Evolutionary conservation across 2,797 vertebrate species (phyloP).

Genomic region (Schizopygopsis malacanthus): DNA sequence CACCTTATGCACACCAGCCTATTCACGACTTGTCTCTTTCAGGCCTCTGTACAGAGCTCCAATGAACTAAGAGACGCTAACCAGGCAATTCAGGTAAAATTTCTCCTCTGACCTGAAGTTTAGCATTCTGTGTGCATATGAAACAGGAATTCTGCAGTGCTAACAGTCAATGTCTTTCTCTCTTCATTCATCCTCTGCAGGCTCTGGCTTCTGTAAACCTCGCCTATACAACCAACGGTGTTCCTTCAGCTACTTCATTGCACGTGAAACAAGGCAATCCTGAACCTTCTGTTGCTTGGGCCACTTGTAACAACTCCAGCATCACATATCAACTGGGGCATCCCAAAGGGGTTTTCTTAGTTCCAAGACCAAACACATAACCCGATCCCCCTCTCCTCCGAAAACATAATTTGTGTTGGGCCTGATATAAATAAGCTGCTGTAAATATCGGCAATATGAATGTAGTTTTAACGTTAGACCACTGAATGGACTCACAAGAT

Average conservation of each 20-base stretch:
- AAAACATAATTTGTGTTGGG: not conserved
- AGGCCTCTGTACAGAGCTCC: slow-evolving; percentile 38
- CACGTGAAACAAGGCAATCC: too few relatives aligned
- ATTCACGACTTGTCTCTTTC: slow-evolving; percentile 34
- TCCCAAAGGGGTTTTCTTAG: not conserved
- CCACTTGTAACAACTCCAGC: not conserved
- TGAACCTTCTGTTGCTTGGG: not conserved
- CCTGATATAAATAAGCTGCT: not conserved
- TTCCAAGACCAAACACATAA: not conserved
- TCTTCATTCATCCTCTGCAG: slow-evolving; percentile 21
- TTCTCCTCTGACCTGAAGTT: not conserved
- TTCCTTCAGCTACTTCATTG: not conserved
- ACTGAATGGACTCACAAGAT: not conserved
- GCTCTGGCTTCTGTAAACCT: slow-evolving; percentile 4
- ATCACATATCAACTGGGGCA: not conserved
- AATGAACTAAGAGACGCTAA: slow-evolving; percentile 55
- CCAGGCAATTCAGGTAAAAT: slow-evolving; percentile 71
- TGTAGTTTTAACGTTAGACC: not conserved
- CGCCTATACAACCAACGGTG: not conserved
- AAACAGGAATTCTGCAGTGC: not conserved
- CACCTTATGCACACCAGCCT: not conserved
- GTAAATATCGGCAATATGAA: not conserved
- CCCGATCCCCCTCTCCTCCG: not conserved
- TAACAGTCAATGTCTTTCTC: not conserved
- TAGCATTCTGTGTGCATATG: not conserved